A percentile compares a stretch with the other conserved stretches of the same genome.
phyloP scores from a whole-genome alignment of 2,888 invertebrate species.

The Oscheius myriophilus region DNA sequence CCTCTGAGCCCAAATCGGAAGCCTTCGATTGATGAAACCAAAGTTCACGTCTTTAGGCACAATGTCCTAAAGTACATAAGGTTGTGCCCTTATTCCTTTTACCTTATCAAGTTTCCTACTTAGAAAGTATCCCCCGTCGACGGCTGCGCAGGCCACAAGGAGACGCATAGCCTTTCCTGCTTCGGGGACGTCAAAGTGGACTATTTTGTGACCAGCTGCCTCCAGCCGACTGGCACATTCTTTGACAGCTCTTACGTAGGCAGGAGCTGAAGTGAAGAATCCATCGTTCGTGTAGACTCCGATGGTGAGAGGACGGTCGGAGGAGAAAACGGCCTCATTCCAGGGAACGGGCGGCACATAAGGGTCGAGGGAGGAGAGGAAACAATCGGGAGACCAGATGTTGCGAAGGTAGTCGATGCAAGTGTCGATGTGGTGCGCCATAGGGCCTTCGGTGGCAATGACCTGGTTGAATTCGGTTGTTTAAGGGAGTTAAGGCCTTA shows the following conservation, averaged over 20 bases:
- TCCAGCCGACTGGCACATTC: constrained; percentile 45
- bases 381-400: constrained; percentile 41
- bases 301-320: constrained; percentile 38
- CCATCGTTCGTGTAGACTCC: constrained; percentile 58
- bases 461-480: constrained; percentile 33
- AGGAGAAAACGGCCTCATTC: constrained; percentile 46
- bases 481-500: not conserved
- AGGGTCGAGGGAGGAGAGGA: constrained; percentile 54
- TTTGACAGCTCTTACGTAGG: constrained; percentile 53
- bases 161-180: constrained; percentile 40
- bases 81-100: not conserved
- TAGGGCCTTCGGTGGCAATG: constrained; percentile 62
- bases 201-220: constrained; percentile 46
- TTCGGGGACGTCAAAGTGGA: constrained; percentile 54
- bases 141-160: constrained; percentile 48
- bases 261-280: constrained; percentile 59
- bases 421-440: constrained; percentile 52
- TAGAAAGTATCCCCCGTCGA: constrained; percentile 58
- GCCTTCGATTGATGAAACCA: constrained; percentile 32
- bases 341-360: constrained; percentile 61
- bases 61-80: constrained; percentile 34
- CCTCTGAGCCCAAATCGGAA: constrained; percentile 37
- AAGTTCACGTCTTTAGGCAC: constrained; percentile 38
- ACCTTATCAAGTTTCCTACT: constrained; percentile 47
- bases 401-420: constrained; percentile 45